Percentiles rank a stretch among this genome's conserved stretches.
Evolutionary conservation across 2,888 invertebrate genomes (phyloP).

Genomic region (Erebia aethiops): DNA sequence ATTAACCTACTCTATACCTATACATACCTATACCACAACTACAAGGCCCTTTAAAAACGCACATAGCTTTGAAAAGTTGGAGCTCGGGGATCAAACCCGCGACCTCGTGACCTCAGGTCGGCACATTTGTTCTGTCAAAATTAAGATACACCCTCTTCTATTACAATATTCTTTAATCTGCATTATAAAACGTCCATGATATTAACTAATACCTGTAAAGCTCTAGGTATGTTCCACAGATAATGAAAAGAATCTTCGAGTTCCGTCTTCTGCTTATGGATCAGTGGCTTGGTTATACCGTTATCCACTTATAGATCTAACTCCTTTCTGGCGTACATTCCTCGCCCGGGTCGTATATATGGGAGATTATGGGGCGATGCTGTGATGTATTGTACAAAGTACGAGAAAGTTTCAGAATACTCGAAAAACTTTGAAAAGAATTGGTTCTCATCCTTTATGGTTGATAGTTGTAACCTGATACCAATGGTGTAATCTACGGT

Average conservation of each 20-base stretch:
- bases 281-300: not conserved
- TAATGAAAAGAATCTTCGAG: not conserved
- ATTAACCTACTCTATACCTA: no score
- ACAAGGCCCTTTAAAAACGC: no score
- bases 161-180: not conserved
- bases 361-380: not conserved
- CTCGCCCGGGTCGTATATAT: not conserved
- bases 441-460: not conserved
- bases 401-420: not conserved
- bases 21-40: no score
- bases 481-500: no score
- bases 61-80: no score
- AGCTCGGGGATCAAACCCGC: no score
- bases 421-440: not conserved
- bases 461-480: not conserved
- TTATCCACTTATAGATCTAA: constrained; percentile 11
- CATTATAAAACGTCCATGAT: no score
- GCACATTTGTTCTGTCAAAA: not conserved
- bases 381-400: not conserved
- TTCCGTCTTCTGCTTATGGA: constrained; percentile 11
- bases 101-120: not conserved
- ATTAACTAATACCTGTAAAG: not conserved
- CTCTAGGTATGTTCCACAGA: not conserved
- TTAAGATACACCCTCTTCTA: not conserved
- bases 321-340: constrained; percentile 10